Conservation (phyloP, 2,113 vertebrate genomes). For the Rhipidura dahli region DNA sequence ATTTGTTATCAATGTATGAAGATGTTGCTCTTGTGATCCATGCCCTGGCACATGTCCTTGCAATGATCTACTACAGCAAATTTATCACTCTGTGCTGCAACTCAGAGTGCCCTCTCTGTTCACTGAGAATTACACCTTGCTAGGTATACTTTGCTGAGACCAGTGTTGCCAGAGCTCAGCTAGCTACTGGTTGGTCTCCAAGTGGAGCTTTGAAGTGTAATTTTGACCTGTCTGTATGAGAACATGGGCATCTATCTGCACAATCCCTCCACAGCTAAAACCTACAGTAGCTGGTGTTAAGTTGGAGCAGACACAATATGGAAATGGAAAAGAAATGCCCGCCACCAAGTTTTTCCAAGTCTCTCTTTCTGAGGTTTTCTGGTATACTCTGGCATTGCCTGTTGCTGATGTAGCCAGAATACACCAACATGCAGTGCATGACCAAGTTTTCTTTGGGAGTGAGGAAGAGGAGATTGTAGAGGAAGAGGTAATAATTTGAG, state of each 20-base stretch:
- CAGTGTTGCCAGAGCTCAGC: background rate
- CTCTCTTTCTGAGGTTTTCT: background rate
- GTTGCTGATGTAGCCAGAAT: background rate
- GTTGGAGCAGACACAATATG: background rate
- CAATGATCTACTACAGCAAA: background rate
- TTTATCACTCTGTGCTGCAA: background rate
- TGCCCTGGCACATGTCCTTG: background rate
- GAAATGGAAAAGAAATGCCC: background rate
- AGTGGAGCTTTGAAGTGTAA: background rate
- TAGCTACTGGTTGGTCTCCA: background rate
- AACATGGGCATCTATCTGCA: background rate
- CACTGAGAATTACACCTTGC: background rate
- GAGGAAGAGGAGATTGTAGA: background rate
- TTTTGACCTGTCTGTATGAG: background rate
- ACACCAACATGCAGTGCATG: background rate
- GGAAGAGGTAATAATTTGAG: background rate
- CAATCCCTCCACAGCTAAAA: background rate
- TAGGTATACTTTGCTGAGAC: background rate
- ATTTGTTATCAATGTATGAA: background rate
- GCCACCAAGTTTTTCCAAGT: background rate
- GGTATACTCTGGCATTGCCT: background rate
- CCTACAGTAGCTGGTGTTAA: background rate
- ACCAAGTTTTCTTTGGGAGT: background rate
- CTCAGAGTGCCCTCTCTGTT: background rate
- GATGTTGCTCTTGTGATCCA: background rate